Percentiles rank a stretch among this genome's conserved stretches.
Evolutionary conservation across 2,888 invertebrate genomes (phyloP).

Genomic region (Pilophorus perplexus): DNA sequence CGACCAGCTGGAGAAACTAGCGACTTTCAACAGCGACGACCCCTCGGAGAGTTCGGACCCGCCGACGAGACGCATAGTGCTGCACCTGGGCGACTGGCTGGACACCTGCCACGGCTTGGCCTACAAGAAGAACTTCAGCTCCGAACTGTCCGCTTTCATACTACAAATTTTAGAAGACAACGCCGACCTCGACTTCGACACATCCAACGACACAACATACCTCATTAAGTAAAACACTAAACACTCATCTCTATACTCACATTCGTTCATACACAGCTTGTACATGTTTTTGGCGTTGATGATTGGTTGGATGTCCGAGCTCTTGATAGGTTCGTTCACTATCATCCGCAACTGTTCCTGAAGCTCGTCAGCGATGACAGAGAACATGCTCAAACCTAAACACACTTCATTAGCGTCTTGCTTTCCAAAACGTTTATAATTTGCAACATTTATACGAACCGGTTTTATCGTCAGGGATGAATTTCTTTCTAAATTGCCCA

Average conservation of each 20-base stretch:
- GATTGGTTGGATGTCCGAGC: conserved; percentile 68
- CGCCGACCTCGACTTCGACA: background rate
- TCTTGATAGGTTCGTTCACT: conserved; percentile 63
- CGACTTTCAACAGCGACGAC: background rate
- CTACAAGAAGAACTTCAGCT: conserved; percentile 14
- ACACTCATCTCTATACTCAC: conserved; percentile 56
- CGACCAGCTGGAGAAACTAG: background rate
- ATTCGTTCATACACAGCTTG: conserved; percentile 83
- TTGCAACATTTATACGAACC: conserved; percentile 12
- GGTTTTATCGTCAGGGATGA: conserved; percentile 78
- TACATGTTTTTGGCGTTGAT: conserved; percentile 77
- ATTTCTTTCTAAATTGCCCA: conserved; percentile 69
- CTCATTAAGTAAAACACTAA: background rate
- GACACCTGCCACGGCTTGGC: background rate
- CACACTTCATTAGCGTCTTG: background rate
- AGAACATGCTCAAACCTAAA: conserved; percentile 68
- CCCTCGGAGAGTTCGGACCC: background rate
- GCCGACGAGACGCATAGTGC: background rate
- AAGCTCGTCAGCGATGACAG: conserved; percentile 69
- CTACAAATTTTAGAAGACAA: no score
- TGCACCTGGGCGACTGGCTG: background rate
- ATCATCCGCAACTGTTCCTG: conserved; percentile 70
- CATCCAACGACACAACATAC: background rate
- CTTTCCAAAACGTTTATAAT: no score
- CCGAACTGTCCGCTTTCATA: conserved; percentile 5